Percentiles rank a stretch among this genome's conserved stretches.
Conservation (phyloP, 2,797 vertebrate species). For the Notolabrus celidotus region DNA sequence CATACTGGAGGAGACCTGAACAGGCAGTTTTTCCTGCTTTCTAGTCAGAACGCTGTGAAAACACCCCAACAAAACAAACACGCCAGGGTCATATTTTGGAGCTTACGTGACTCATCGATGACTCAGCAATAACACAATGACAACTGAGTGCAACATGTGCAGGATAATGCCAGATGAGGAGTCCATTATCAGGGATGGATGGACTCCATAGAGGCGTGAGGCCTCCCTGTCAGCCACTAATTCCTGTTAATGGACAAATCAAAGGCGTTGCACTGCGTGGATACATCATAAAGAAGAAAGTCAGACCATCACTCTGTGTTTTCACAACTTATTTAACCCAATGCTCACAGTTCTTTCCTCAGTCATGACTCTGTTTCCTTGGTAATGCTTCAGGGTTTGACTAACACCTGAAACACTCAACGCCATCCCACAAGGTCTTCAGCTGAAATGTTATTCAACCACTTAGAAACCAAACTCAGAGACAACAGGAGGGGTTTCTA, state of each 20-base stretch:
- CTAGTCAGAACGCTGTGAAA: conserved; percentile 19
- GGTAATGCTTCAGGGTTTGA: too few species aligned
- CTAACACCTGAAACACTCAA: too few species aligned
- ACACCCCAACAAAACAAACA: conserved; percentile 16
- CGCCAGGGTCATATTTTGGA: not conserved
- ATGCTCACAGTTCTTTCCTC: too few species aligned
- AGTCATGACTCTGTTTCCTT: too few species aligned
- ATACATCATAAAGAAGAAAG: too few species aligned
- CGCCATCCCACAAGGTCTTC: too few species aligned
- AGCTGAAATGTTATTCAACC: too few species aligned
- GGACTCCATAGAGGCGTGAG: not conserved
- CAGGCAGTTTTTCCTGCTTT: conserved; percentile 14
- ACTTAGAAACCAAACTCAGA: too few species aligned
- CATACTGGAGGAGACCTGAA: conserved; percentile 2
- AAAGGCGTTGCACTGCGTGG: too few species aligned
- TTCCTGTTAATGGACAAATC: not conserved
- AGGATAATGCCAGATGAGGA: not conserved
- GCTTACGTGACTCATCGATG: conserved; percentile 7
- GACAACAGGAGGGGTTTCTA: too few species aligned
- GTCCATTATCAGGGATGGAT: not conserved
- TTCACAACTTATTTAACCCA: too few species aligned
- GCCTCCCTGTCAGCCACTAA: not conserved
- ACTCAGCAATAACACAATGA: conserved; percentile 40
- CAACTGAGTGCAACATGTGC: not conserved
- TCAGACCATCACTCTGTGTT: too few species aligned